Conservation (phyloP, 2,888 invertebrate genomes). For the Rapana venosa region DNA sequence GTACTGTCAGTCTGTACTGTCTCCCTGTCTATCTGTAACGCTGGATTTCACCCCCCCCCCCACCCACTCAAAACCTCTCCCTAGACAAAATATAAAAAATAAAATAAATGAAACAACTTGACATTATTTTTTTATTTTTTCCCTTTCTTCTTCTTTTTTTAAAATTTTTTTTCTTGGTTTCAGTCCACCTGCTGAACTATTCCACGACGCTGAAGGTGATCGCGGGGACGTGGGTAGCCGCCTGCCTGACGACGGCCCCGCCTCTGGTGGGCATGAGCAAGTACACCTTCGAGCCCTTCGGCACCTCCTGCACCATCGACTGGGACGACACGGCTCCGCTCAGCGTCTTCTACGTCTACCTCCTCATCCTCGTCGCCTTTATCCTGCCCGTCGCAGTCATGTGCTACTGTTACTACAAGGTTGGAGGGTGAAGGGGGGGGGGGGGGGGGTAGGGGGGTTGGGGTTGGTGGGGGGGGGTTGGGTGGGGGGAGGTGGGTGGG, state of each 20-base stretch:
- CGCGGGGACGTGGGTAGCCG: constrained; percentile 47
- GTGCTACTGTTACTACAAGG: constrained; percentile 51
- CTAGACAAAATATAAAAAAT: no score
- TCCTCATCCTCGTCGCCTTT: constrained; percentile 51
- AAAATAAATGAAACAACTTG: no score
- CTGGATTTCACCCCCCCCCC: no score
- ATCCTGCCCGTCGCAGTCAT: constrained; percentile 49
- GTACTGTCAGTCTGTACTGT: no score
- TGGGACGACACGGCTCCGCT: constrained; percentile 49
- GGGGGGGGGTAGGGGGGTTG: no score
- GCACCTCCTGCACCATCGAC: constrained; percentile 58
- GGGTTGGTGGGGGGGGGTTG: no score
- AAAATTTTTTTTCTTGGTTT: no score
- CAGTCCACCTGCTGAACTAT: constrained; percentile 47
- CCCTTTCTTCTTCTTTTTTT: no score
- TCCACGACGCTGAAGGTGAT: constrained; percentile 41
- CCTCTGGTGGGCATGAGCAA: constrained; percentile 57
- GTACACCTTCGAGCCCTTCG: constrained; percentile 56
- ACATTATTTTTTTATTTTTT: no score
- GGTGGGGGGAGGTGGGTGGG: no score
- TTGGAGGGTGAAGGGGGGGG: not conserved
- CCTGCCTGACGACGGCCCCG: constrained; percentile 46
- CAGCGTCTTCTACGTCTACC: constrained; percentile 53
- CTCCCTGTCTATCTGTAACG: no score
- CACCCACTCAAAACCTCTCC: no score